Conservation (phyloP, 2,797 vertebrate genomes). For the Percopsis omiscomaycus region DNA sequence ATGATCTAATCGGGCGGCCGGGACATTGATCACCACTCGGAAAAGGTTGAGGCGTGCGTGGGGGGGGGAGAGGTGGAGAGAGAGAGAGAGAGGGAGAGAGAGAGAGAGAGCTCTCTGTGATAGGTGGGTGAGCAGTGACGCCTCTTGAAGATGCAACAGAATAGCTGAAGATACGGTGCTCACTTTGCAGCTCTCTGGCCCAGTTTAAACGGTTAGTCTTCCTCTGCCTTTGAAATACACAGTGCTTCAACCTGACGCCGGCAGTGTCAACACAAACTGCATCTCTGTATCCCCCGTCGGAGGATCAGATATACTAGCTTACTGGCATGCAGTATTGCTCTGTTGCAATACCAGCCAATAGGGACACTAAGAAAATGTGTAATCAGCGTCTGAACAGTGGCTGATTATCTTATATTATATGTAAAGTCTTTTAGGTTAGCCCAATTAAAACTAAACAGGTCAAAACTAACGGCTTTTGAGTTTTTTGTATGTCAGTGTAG, state of each 20-base stretch:
- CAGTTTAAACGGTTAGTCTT: slow-evolving; percentile 28
- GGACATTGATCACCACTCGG: slow-evolving; percentile 52
- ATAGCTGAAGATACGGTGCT: slow-evolving; percentile 26
- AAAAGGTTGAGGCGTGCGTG: slow-evolving; percentile 24
- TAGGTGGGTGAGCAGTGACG: not conserved
- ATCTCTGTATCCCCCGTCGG: too few relatives aligned
- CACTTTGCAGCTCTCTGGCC: slow-evolving; percentile 28
- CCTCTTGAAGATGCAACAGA: slow-evolving; percentile 52
- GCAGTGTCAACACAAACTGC: not conserved
- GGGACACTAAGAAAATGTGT: too few relatives aligned
- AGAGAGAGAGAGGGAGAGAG: slow-evolving; percentile 16
- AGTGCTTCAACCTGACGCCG: slow-evolving; percentile 8
- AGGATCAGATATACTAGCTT: too few relatives aligned
- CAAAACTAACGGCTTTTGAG: too few relatives aligned
- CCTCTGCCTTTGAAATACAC: slow-evolving; percentile 30
- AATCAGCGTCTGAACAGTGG: too few relatives aligned
- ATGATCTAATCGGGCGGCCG: slow-evolving; percentile 43
- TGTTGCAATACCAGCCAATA: too few relatives aligned
- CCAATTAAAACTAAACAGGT: too few relatives aligned
- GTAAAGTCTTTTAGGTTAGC: too few relatives aligned
- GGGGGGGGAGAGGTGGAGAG: not conserved
- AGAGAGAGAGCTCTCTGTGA: slow-evolving; percentile 4
- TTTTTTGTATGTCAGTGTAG: too few relatives aligned
- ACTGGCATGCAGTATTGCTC: too few relatives aligned
- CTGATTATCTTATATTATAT: too few relatives aligned